Evolutionary conservation across 2,888 invertebrate genomes (phyloP), one percentile per base, ranked within the genome.

Genomic region (Galeruca laticollis): DNA sequence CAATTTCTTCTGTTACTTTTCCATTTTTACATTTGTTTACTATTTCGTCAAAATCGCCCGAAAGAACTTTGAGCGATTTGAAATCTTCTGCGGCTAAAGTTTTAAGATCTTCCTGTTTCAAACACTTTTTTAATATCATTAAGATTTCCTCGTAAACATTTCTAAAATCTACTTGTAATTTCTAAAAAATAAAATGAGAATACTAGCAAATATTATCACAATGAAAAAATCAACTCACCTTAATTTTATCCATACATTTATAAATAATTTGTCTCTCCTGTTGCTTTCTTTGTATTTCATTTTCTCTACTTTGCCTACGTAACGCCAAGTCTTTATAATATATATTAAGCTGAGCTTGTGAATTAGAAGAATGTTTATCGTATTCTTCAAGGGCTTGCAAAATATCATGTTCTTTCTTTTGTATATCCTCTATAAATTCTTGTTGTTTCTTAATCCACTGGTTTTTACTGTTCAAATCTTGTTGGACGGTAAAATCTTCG

Each of bases 91-190:
- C 72, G 10, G 72, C 40, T 40, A 62, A 51, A 5, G 21, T 43
- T 67, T 70, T 75, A 13, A 73, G 6, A 56, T 78, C 73, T 33
- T 77, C 76, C 35, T 68, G 75, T 61, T 75, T 75, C 21, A 54
- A 61, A 64, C 76, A 80, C 20, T 68, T 75, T 75, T 81, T 82
- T 3, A 89, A 79, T n/a, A 88, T 76, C 15, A 84, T 82, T 2
- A 85, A 85, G 57, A 91, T 88, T 70, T 88, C 87, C 83, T 89
- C 88, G 78, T 89, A 90, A 72, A 87, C 85, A n/a, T 81, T 79
- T 62, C 86, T 86, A 75, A 91, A 90, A 76, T 87, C 88, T 0
- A 86, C 85, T 73, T 91, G 89, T 74, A 88, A 88, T 52, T 87
- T 86, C 31, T 57, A 57, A 2, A 57, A 57, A 57, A 18, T 21